Conservation (phyloP, 2,888 invertebrate genomes). For the Ornithoptera priamus region DNA sequence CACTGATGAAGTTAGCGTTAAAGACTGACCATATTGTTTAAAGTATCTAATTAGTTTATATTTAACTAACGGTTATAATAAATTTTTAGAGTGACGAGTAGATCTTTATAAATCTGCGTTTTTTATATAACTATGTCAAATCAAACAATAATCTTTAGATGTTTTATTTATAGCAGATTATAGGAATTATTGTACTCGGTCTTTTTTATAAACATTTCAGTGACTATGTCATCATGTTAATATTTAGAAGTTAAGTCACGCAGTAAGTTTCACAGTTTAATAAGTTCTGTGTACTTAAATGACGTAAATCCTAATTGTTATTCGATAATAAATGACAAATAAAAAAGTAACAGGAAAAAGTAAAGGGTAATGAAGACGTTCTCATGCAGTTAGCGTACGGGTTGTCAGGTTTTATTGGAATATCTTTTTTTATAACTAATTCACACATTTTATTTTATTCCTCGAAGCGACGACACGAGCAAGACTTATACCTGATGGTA, state of each 20-base stretch:
- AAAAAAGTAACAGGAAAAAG: conserved; percentile 7
- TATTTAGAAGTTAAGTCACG: no score
- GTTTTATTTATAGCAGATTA: no score
- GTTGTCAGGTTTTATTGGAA: conserved; percentile 5
- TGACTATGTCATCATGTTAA: no score
- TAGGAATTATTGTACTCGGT: no score
- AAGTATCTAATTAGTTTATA: background rate
- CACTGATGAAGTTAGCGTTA: conserved; percentile 11
- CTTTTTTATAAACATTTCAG: no score
- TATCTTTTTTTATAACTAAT: background rate
- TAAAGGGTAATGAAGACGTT: conserved; percentile 3
- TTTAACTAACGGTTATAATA: background rate
- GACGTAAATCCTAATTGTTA: conserved; percentile 19
- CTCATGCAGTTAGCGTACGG: conserved; percentile 2
- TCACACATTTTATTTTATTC: conserved; percentile 6
- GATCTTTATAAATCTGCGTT: background rate
- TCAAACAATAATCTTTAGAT: no score
- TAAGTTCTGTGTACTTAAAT: conserved; percentile 3
- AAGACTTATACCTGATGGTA: no score
- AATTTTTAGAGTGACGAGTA: background rate
- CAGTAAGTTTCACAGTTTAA: background rate
- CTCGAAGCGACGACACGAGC: no score
- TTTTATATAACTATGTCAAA: no score
- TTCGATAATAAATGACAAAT: conserved; percentile 8
- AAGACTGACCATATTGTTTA: background rate